Evolutionary conservation across 2,797 vertebrate species (phyloP).

Genomic region (Chelidonichthys spinosus): DNA sequence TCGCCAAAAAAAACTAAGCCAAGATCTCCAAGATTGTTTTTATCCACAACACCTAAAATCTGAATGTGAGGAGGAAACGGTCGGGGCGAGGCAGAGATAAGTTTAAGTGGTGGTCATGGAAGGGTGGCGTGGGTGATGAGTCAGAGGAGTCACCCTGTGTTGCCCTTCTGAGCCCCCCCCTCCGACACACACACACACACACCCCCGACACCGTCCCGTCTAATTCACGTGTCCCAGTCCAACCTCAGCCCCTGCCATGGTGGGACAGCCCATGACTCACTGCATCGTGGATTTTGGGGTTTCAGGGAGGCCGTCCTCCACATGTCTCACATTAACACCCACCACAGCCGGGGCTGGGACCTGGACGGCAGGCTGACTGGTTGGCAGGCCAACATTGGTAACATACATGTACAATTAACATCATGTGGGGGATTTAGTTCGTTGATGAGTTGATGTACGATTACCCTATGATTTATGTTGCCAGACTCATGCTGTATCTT

Average conservation of each 20-base stretch:
- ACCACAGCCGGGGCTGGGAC: conserved; percentile 62
- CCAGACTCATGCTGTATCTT: neutral
- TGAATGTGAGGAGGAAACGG: conserved; percentile 16
- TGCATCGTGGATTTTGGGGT: conserved; percentile 43
- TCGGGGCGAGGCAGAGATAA: conserved; percentile 23
- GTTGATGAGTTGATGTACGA: conserved; percentile 20
- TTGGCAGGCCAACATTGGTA: conserved; percentile 27
- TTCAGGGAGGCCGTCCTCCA: conserved; percentile 57
- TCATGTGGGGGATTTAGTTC: conserved; percentile 4
- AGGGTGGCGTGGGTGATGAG: conserved; percentile 59
- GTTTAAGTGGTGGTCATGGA: conserved; percentile 44
- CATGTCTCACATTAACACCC: conserved; percentile 59
- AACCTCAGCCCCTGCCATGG: conserved; percentile 55
- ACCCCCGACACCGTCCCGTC: conserved; percentile 11
- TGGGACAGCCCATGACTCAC: conserved; percentile 76
- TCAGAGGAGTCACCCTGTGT: conserved; percentile 51
- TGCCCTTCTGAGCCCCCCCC: conserved; percentile 40
- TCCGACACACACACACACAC: neutral
- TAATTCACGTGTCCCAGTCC: conserved; percentile 57
- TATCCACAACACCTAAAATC: conserved; percentile 28
- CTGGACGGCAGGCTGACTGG: conserved; percentile 15
- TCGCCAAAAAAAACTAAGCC: neutral
- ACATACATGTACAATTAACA: neutral
- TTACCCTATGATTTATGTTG: neutral
- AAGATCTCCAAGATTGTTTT: neutral